Conservation (phyloP, 2,113 vertebrate genomes). For the Echinops telfairi region DNA sequence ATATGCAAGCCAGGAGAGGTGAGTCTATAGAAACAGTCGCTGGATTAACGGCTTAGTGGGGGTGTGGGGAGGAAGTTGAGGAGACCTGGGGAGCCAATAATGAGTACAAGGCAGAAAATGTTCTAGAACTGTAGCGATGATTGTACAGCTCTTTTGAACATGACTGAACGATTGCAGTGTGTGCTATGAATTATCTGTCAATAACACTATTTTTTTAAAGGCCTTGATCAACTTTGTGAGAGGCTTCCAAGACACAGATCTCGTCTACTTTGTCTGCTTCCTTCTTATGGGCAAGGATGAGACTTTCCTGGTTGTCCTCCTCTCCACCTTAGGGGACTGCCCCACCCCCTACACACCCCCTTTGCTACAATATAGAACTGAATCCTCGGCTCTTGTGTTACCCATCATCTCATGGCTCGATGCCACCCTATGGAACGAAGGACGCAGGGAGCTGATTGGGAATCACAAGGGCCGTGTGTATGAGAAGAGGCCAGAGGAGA, state of each 20-base stretch:
- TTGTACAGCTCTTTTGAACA: no score
- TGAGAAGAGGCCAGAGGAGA: not conserved
- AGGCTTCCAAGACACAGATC: not conserved
- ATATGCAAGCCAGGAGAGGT: no score
- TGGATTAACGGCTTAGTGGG: no score
- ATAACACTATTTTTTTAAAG: no score
- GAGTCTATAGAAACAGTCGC: no score
- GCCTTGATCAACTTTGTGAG: not conserved
- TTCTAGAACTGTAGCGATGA: no score
- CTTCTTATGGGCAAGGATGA: not conserved
- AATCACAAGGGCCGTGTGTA: not conserved
- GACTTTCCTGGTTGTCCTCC: not conserved
- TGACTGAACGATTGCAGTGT: no score
- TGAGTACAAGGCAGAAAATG: no score
- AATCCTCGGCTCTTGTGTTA: not conserved
- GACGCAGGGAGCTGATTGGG: not conserved
- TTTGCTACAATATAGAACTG: not conserved
- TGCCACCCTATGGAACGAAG: not conserved
- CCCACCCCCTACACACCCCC: no score
- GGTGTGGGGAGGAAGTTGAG: no score
- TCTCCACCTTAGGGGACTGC: not conserved
- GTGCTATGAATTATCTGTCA: no score
- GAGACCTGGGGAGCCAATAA: no score
- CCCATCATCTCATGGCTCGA: not conserved
- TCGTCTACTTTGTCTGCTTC: not conserved